phyloP scores from a whole-genome alignment of 2,888 invertebrate genomes.

The Elegia similella region DNA sequence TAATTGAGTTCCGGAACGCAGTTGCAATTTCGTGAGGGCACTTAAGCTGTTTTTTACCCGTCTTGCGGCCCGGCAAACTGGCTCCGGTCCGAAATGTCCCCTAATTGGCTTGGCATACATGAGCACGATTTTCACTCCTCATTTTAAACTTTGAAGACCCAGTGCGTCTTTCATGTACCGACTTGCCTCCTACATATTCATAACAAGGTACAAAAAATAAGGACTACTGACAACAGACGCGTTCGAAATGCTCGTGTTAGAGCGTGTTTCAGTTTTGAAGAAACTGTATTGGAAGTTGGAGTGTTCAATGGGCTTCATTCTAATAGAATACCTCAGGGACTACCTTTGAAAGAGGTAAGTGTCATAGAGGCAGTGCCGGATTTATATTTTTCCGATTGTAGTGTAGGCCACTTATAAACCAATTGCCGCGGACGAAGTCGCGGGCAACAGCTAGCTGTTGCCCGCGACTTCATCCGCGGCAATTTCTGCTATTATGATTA shows the following conservation, averaged over 20 bases:
- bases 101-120: conserved; percentile 19
- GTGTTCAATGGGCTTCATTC: too few relatives aligned
- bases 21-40: conserved; percentile 55
- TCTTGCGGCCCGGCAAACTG: conserved; percentile 23
- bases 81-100: conserved; percentile 38
- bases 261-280: conserved; percentile 3
- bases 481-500: too few relatives aligned
- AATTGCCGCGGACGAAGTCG: too few relatives aligned
- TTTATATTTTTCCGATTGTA: too few relatives aligned
- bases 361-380: too few relatives aligned
- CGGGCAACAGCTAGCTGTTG: too few relatives aligned
- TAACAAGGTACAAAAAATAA: conserved; percentile 7
- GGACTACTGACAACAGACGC: conserved; percentile 2
- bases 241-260: neutral
- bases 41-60: conserved; percentile 51
- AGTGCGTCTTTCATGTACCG: conserved; percentile 10
- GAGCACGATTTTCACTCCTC: conserved; percentile 15
- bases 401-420: too few relatives aligned
- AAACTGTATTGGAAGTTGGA: neutral
- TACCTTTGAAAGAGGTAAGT: too few relatives aligned
- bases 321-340: too few relatives aligned
- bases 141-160: conserved; percentile 18
- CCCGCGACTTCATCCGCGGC: too few relatives aligned
- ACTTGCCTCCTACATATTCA: conserved; percentile 10
- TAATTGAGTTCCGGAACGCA: conserved; percentile 59